A percentile compares a stretch with the other conserved stretches of the same genome.
Evolutionary conservation across 2,888 invertebrate species (phyloP).

Genomic region (Ochropleura plecta): DNA sequence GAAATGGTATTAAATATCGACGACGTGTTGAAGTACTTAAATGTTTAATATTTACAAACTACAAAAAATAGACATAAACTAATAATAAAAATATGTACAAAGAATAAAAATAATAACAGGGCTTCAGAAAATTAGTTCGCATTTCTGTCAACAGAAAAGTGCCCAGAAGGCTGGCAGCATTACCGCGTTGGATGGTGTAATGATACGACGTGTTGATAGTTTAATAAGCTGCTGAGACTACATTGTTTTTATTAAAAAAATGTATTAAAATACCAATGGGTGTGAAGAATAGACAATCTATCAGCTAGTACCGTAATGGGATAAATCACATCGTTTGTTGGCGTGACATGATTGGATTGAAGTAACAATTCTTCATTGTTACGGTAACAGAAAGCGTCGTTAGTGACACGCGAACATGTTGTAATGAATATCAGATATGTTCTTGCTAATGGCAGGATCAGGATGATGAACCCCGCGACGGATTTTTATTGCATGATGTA

Average conservation of each 20-base stretch:
- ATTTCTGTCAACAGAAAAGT: no score
- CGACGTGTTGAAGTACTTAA: neutral
- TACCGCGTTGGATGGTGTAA: no score
- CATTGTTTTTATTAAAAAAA: slow-evolving; percentile 35
- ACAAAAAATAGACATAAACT: no score
- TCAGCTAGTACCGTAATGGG: slow-evolving; percentile 79
- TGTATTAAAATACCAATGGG: slow-evolving; percentile 42
- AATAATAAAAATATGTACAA: no score
- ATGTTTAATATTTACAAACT: no score
- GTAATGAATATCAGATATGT: slow-evolving; percentile 69
- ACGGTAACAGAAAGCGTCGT: slow-evolving; percentile 75
- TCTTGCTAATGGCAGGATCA: slow-evolving; percentile 60
- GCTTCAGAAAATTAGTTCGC: no score
- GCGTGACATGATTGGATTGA: slow-evolving; percentile 77
- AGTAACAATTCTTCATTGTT: slow-evolving; percentile 75
- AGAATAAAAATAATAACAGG: no score
- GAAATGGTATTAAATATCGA: slow-evolving; percentile 50
- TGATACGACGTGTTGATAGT: no score
- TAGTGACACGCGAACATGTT: slow-evolving; percentile 77
- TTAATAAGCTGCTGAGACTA: slow-evolving; percentile 3
- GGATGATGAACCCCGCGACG: slow-evolving; percentile 60
- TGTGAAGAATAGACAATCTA: slow-evolving; percentile 65
- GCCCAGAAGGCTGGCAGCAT: no score
- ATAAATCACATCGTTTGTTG: slow-evolving; percentile 77
- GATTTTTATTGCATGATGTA: slow-evolving; percentile 54